These are phyloP conservation scores for Prolemur simus DNA, from an alignment of 2,113 vertebrate genomes.

Conservation along the genomic window DNA sequence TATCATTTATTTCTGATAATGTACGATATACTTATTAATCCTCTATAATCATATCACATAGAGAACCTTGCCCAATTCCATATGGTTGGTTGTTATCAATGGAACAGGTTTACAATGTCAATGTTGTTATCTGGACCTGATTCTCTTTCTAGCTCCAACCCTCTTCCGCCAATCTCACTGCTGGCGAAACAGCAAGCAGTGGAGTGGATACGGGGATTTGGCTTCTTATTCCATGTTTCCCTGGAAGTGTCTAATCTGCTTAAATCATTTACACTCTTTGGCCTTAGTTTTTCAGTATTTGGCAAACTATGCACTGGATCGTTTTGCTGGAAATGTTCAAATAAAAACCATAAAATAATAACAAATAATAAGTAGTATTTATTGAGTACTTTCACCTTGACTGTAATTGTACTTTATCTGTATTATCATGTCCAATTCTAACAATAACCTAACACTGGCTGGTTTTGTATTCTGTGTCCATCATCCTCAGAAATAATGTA, in stretches of 20 bases:
- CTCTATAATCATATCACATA: neutral
- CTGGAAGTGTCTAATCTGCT: neutral
- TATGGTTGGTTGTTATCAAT: neutral
- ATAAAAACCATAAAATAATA: neutral
- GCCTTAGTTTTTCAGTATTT: neutral
- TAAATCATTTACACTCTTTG: neutral
- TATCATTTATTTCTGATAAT: neutral
- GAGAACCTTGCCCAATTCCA: neutral
- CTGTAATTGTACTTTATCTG: neutral
- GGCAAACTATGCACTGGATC: neutral
- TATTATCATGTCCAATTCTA: neutral
- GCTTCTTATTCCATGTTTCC: neutral
- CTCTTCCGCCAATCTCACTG: neutral
- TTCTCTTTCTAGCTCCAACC: neutral
- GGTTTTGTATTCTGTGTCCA: neutral
- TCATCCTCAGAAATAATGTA: conserved; percentile 5
- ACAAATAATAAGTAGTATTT: neutral
- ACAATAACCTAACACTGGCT: neutral
- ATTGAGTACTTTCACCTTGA: neutral
- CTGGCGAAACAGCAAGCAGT: neutral
- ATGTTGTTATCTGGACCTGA: neutral
- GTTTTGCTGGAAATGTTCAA: neutral
- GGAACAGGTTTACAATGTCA: neutral
- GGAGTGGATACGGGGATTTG: neutral
- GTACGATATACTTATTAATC: neutral